Percentiles rank a stretch among this genome's conserved stretches.
Conservation (phyloP, 1,140 invertebrate species). For the Aphelinus certus region DNA sequence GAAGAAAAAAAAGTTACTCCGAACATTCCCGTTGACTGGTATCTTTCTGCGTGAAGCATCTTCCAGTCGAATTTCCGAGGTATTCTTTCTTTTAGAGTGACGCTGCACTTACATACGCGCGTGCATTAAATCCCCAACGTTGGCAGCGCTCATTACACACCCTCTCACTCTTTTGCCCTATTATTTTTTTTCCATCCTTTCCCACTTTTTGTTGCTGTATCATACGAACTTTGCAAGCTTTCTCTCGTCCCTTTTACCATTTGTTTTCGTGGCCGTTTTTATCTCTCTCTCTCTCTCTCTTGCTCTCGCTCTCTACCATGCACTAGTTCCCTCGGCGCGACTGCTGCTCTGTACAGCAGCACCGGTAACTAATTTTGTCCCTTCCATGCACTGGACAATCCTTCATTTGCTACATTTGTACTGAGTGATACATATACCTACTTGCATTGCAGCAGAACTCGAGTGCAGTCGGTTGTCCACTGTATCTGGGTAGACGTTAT, state of each 20-base stretch:
- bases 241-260: too few relatives aligned
- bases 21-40: not conserved
- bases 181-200: not conserved
- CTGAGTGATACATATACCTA: slow-evolving; percentile 42
- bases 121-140: slow-evolving; percentile 17
- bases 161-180: not conserved
- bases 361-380: not conserved
- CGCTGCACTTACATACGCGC: not conserved
- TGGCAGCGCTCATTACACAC: slow-evolving; percentile 17
- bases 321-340: not conserved
- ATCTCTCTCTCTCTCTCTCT: not conserved
- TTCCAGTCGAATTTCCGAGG: slow-evolving; percentile 13
- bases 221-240: too few relatives aligned
- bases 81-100: slow-evolving; percentile 7
- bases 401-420: not conserved
- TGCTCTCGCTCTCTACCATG: not conserved
- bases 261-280: not conserved
- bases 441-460: slow-evolving; percentile 74
- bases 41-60: not conserved
- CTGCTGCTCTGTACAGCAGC: not conserved
- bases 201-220: too few relatives aligned
- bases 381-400: not conserved
- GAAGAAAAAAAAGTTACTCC: not conserved
- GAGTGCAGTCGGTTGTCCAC: slow-evolving; percentile 81
- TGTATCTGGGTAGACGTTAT: slow-evolving; percentile 81